Base-by-base conservation (phyloP, 2,113 vertebrate species). In the Antechinus flavipes region DNA sequence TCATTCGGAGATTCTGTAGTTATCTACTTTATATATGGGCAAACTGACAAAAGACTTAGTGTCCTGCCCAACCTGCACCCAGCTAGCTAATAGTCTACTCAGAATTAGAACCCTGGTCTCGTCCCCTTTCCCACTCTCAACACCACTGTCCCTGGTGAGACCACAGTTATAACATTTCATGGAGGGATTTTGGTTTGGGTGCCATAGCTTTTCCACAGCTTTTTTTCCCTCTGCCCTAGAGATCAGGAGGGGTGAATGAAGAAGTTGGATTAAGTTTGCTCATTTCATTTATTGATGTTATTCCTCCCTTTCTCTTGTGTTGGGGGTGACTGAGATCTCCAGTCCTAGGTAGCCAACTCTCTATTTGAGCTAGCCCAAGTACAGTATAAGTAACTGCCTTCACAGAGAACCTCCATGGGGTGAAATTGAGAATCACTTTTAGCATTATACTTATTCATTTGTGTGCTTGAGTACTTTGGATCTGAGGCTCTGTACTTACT, bases 351-450 rank as follows among this genome's bases (percentile, higher is more conserved):
- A 94, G 90, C 68, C 93, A 10, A 8, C 47, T 91, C 58, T 53
- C 91, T 35, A 49, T 96, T 49, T 96, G 2, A 49, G 95, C 95
- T 54, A 90, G 95, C 92, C 90, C 49, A 61, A 93, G 94, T 94
- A 49, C 95, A 95, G 55, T 55, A 84, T 97, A 94, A 94, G 91
- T 95, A 94, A 16, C 35, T 9, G 9, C 93, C 54, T 96, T 94
- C 93, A 96, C 95, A 94, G 95, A 96, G 93, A 94, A 91, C 90
- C 58, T 95, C 91, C 91, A 95, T 92, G 76, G 93, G 93, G 52
- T 91, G 94, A 96, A 96, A 94, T 49, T 54, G 14, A 97, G 95
- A 92, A 24, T 3, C 8, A 0, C 90, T 91, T 68, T 58, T 3
- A 50, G 54, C 35, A 35, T 54, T 61, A 42, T 93, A 8, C 68